Conservation (phyloP, 2,888 invertebrate genomes). For the Temnothorax ravouxi region DNA sequence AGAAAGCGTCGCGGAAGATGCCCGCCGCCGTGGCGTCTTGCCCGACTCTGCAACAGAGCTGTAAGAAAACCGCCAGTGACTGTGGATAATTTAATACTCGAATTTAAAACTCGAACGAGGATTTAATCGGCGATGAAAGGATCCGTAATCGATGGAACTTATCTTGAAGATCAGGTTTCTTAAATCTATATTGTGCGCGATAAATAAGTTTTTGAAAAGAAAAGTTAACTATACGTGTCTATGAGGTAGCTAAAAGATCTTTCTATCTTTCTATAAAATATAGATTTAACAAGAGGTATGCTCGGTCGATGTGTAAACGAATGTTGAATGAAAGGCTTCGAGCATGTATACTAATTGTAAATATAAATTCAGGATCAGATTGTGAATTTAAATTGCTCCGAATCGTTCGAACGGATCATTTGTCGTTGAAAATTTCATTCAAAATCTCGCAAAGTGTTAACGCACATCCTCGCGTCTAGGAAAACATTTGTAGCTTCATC, state of each 20-base stretch:
- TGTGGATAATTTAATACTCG: neutral
- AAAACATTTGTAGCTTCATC: neutral
- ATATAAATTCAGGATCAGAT: neutral
- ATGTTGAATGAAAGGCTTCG: neutral
- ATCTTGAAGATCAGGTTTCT: neutral
- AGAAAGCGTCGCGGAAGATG: constrained; percentile 22
- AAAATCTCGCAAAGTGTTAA: neutral
- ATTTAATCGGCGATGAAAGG: neutral
- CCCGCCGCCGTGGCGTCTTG: neutral
- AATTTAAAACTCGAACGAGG: neutral
- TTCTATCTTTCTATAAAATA: neutral
- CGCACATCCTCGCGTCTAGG: neutral
- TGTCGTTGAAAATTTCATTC: neutral
- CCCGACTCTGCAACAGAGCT: constrained; percentile 19
- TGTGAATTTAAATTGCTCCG: neutral
- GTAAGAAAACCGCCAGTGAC: constrained; percentile 44
- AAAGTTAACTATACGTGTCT: neutral
- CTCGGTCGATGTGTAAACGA: neutral
- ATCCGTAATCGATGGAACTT: neutral
- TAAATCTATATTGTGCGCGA: neutral
- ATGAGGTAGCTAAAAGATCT: neutral
- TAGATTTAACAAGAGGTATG: neutral
- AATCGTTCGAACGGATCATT: neutral
- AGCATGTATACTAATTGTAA: neutral
- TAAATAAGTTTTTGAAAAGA: constrained; percentile 12